These are phyloP conservation scores for Rotaria socialis DNA, from an alignment of 2,888 invertebrate genomes.

Conservation along the genomic window DNA sequence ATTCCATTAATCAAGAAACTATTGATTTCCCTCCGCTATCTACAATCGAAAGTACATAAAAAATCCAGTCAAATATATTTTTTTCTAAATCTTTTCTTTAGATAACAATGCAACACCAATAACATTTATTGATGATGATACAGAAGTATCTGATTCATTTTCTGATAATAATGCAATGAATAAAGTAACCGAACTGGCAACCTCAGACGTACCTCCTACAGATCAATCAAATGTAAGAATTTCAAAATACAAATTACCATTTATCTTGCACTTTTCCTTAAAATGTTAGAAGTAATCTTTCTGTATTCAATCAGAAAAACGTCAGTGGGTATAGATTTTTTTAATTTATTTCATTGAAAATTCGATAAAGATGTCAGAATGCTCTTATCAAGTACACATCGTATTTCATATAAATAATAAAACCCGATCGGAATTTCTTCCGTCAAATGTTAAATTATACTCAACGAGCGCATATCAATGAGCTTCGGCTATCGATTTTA, in stretches of 20 bases:
- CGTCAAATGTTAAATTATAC: neutral
- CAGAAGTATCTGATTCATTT: constrained; percentile 16
- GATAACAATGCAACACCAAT: neutral
- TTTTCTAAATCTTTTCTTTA: neutral
- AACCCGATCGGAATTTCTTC: neutral
- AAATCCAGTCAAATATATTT: neutral
- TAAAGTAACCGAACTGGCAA: neutral
- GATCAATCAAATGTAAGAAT: neutral
- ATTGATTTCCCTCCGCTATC: neutral
- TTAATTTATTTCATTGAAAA: too few species aligned
- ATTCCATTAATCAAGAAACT: neutral
- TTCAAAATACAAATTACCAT: too few species aligned
- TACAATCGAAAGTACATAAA: neutral
- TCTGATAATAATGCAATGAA: neutral
- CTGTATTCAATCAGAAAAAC: too few species aligned
- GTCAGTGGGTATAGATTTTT: too few species aligned
- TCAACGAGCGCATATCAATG: neutral
- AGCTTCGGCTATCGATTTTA: too few species aligned
- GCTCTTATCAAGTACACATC: too few species aligned
- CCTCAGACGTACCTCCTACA: neutral
- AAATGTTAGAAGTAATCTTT: too few species aligned
- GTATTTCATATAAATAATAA: too few species aligned
- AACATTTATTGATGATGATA: neutral
- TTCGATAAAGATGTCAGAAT: too few species aligned
- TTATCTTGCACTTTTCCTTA: too few species aligned